These are phyloP conservation scores for Zoanthus solanderi DNA, from an alignment of 92 coral and sea anemone species.

Conservation along the genomic window DNA sequence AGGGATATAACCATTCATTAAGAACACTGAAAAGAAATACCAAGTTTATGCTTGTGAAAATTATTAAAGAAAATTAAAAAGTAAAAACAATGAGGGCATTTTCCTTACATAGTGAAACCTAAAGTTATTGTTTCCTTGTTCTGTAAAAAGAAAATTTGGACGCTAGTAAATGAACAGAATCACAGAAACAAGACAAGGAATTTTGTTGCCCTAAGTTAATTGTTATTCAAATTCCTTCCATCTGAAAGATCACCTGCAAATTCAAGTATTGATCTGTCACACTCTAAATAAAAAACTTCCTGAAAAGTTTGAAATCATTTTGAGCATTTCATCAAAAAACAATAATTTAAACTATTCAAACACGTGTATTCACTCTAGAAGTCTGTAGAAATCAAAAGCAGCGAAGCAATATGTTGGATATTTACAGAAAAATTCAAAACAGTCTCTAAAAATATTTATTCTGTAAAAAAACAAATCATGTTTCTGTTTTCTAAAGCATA, in stretches of 20 bases:
- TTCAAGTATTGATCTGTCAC: conserved; percentile 25
- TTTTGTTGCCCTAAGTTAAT: conserved; percentile 36
- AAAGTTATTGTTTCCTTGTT: not conserved
- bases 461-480: not conserved
- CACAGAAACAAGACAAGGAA: conserved; percentile 34
- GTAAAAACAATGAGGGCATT: not conserved
- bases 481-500: conserved; percentile 21
- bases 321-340: not conserved
- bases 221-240: conserved; percentile 41
- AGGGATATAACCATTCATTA: not conserved
- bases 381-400: not conserved
- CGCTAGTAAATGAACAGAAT: conserved; percentile 22
- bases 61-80: conserved; percentile 32
- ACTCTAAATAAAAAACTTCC: conserved; percentile 34
- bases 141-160: not conserved
- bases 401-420: conserved; percentile 22
- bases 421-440: conserved; percentile 23
- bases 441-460: conserved; percentile 22
- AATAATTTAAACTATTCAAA: not conserved
- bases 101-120: not conserved
- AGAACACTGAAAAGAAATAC: conserved; percentile 17
- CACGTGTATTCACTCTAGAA: not conserved
- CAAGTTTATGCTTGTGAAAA: not conserved
- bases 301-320: conserved; percentile 28
- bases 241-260: conserved; percentile 46